Base-by-base conservation (phyloP, 2,888 invertebrate genomes). In the Cephus sareptanus region DNA sequence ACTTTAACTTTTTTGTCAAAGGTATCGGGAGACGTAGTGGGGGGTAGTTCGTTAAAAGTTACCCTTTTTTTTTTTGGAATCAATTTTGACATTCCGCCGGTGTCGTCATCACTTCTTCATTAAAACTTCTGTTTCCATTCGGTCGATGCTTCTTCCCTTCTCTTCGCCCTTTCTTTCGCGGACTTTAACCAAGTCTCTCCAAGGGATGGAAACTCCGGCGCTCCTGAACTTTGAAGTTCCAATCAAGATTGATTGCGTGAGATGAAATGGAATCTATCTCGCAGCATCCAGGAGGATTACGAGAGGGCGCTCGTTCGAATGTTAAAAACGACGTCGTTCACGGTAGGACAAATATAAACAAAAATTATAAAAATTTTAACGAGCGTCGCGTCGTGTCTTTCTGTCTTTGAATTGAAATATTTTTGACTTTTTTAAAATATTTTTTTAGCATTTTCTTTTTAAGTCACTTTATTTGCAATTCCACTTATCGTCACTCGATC, bases 211-310 rank as follows among this genome's bases (percentile, higher is more conserved):
- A 40, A 40, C 40, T 40, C 76, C 74, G 70, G 74, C 77, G 37
- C 78, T 76, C 74, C 81, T 79, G 80, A 85, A 85, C 85, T 87
- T 87, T 87, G 83, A 87, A 87, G 86, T 87, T 85, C 83, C 89
- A 89, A 87, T 89, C 89, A 88, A 84, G 86, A 87, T 88, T 87
- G 89, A 89, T 89, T 89, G 87, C 85, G 82, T 83, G 81, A 85
- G 87, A 87, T 88, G 85, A 85, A 89, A 87, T 85, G 87, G 85
- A 85, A 86, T 89, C 87, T 85, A 85, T 85, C 83, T 82, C 81
- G 83, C 80, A 81, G 79, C 69, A 33, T 35, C 77, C 82, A 81
- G 83, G 79, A 77, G 78, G 82, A 83, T 82, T 82, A 79, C 83
- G 75, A 76, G 78, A 81, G 74, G 78, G 80, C 69, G 77, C 23